A percentile compares a stretch with the other conserved stretches of the same genome.
Evolutionary conservation across 1,140 invertebrate species (phyloP).

Genomic region (Ladona fulva): DNA sequence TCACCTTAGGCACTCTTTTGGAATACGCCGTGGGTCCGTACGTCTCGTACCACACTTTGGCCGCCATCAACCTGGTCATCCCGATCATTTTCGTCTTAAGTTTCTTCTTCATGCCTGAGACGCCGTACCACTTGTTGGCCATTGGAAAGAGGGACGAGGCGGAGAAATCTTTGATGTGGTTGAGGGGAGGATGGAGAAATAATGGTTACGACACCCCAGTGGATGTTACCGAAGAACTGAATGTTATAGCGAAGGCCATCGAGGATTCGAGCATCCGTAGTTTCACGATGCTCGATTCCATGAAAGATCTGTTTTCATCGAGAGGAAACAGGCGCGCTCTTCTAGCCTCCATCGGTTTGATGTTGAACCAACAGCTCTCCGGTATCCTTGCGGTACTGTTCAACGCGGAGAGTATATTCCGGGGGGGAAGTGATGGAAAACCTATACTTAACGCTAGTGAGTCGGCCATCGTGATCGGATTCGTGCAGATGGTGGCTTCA

Average conservation of each 20-base stretch:
- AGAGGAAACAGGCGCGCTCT: conserved; percentile 38
- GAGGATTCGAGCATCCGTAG: not conserved
- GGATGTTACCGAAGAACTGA: not conserved
- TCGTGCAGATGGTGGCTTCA: conserved; percentile 27
- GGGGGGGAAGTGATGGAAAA: conserved; percentile 34
- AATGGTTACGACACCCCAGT: too few species aligned
- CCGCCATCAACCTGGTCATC: not conserved
- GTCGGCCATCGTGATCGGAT: conserved; percentile 34
- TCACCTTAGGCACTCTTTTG: conserved; percentile 62
- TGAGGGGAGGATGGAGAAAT: conserved; percentile 21
- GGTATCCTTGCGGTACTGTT: conserved; percentile 42
- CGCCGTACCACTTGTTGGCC: conserved; percentile 30
- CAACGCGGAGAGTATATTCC: conserved; percentile 39
- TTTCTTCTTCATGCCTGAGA: conserved; percentile 32
- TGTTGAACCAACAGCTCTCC: conserved; percentile 38
- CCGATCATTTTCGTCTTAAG: conserved; percentile 27
- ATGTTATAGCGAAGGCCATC: not conserved
- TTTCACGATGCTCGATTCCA: not conserved
- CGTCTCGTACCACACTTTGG: not conserved
- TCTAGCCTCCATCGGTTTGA: conserved; percentile 33
- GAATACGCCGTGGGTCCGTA: conserved; percentile 50
- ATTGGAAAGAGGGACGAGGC: conserved; percentile 34
- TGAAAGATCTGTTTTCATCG: conserved; percentile 35
- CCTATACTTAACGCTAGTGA: conserved; percentile 20
- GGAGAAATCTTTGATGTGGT: conserved; percentile 18